Percentiles rank a stretch among this genome's conserved stretches.
Evolutionary conservation across 2,797 vertebrate genomes (phyloP).

Genomic region (Bryconaethiops microstoma): DNA sequence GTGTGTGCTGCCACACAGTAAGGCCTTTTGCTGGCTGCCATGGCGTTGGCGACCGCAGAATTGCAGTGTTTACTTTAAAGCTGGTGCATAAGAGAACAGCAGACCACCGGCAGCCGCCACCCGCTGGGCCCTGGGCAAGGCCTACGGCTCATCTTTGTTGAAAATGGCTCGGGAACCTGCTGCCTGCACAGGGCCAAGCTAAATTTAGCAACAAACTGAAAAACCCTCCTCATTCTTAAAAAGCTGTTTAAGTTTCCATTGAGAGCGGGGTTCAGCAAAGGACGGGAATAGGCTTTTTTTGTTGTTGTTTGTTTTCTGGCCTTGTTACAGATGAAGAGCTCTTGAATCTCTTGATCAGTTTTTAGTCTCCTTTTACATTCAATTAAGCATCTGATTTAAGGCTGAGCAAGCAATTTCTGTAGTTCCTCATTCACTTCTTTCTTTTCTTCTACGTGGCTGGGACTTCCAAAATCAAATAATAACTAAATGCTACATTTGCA

Average conservation of each 20-base stretch:
- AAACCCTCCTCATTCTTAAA: slow-evolving; percentile 82
- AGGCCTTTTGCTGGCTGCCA: slow-evolving; percentile 81
- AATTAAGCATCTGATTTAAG: not conserved
- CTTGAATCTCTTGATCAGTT: not conserved
- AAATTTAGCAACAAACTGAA: slow-evolving; percentile 84
- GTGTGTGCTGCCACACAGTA: slow-evolving; percentile 80
- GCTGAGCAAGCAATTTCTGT: not conserved
- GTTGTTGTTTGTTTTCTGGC: slow-evolving; percentile 10
- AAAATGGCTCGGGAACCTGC: slow-evolving; percentile 78
- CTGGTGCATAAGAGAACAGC: slow-evolving; percentile 84
- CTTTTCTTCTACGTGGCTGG: not conserved
- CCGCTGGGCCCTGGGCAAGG: slow-evolving; percentile 73
- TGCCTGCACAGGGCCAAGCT: slow-evolving; percentile 71
- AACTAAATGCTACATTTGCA: not conserved
- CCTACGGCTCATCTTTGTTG: slow-evolving; percentile 84
- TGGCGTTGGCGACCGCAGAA: slow-evolving; percentile 81
- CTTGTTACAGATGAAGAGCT: not conserved
- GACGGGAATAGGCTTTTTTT: slow-evolving; percentile 64
- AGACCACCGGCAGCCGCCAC: slow-evolving; percentile 82
- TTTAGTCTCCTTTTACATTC: not conserved
- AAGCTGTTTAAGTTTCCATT: slow-evolving; percentile 78
- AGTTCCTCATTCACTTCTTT: not conserved
- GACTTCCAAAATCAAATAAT: not conserved
- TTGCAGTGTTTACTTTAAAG: slow-evolving; percentile 83
- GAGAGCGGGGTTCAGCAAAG: slow-evolving; percentile 69